Evolutionary conservation across 2,113 vertebrate species (phyloP), one percentile per base, ranked within the genome.

Genomic region (Platichthys stellatus): DNA sequence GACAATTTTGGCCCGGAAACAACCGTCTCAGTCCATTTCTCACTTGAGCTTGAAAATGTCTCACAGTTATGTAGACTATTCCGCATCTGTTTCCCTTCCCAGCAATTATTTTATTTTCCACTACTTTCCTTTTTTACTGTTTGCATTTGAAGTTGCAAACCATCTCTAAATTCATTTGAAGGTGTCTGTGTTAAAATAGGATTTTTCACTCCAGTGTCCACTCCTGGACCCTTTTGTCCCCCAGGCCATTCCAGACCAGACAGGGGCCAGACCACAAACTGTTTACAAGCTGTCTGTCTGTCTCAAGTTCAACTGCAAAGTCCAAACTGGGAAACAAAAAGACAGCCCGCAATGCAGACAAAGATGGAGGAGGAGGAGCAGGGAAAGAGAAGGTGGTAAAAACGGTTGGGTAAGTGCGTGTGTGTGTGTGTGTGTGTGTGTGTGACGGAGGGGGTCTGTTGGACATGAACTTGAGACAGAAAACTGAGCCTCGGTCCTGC

Each of bases 251-350:
- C 83, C 87, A 72, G 69, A 84, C 92, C 88, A 95, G 93, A 95
- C 93, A 92, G 80, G 74, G 92, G 81, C 93, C 93, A 95, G 94
- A 95, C 94, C 86, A 88, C 91, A 91, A 88, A 89, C 86, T 59
- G 79, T 95, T 95, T 94, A 95, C 93, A 92, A 95, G 93, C 91
- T 94, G 93, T 94, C 93, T 93, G 93, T 94, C 93, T 92, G 93
- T 94, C 93, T 95, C 93, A 95, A 95, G 93, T 95, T 95, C 94
- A 95, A 93, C 93, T 93, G 91, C 93, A 94, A 92, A 90, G 92
- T 93, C 92, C 88, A 82, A 88, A 75, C 80, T 83, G 68, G 63
- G 86, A 89, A 90, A 92, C 92, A 86, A 86, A 87, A 87, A 90
- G 81, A 86, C 74, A 40, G 74, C 74, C 85, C 63, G 63, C 81